Conservation (phyloP, 2,113 vertebrate genomes). For the Setophaga coronata region DNA sequence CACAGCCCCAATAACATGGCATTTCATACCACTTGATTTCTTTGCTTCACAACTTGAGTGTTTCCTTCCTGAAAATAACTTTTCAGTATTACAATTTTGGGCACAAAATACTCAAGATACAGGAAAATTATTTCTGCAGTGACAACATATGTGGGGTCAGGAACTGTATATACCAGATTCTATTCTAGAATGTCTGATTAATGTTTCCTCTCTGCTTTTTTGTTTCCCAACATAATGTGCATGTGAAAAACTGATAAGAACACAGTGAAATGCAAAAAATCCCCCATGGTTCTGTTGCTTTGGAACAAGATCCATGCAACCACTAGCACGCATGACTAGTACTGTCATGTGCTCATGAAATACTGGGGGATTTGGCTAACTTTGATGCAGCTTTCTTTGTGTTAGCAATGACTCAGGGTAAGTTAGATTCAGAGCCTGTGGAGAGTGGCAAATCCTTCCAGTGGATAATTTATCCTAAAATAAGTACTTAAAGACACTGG, state of each 20-base stretch:
- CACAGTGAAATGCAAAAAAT: neutral
- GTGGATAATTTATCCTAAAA: neutral
- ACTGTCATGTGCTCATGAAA: neutral
- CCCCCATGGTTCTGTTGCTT: fast-evolving
- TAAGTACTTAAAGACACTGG: neutral
- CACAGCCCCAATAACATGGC: neutral
- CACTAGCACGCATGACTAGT: fast-evolving
- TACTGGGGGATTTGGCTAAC: neutral
- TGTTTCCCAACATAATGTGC: neutral
- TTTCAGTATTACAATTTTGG: neutral
- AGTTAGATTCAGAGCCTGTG: neutral
- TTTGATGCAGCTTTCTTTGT: neutral
- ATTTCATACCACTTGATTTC: neutral
- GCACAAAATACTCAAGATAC: neutral
- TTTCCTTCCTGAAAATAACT: neutral
- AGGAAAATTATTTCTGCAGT: neutral
- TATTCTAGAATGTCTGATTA: neutral
- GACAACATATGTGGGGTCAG: neutral
- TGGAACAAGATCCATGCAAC: neutral
- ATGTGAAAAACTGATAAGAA: neutral
- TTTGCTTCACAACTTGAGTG: fast-evolving
- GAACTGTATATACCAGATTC: neutral
- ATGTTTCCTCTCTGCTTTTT: neutral
- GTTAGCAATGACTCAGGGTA: neutral
- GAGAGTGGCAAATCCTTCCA: neutral